Evolutionary conservation across 2,113 vertebrate genomes (phyloP), one percentile per base, ranked within the genome.

Genomic region (Aegithalos caudatus): DNA sequence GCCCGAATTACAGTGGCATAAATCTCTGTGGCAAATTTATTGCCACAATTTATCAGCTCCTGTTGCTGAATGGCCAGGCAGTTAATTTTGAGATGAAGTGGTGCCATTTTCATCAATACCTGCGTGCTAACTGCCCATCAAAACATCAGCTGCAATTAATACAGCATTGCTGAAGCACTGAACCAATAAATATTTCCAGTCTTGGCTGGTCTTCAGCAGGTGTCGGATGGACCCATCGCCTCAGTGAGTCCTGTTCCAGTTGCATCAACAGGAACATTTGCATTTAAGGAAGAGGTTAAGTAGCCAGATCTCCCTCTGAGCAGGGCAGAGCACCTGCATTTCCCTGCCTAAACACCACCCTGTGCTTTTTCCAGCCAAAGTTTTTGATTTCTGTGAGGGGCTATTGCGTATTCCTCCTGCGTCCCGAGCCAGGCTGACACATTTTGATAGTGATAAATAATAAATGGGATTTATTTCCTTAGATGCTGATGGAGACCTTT

Each of bases 51-150:
- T 97, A 98, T 98, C 98, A 98, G 93, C 95, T 97, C 93, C 81
- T 92, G 79, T 90, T 97, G 95, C 95, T 96, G 97, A 98, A 97
- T 95, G 94, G 96, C 97, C 96, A 97, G 95, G 97, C 83, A 97
- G 98, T 98, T 98, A 98, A 98, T 98, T 98, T 97, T 96, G 95
- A 97, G 98, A 97, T 96, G 97, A 98, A 98, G 97, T 95, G 96
- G 92, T 95, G 97, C 96, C 98, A 96, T 98, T 98, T 98, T 98
- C 97, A 98, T 98, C 98, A 98, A 98, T 98, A 97, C 96, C 94
- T 91, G 58, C 78, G 87, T 66, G 82, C 97, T 97, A 98, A 98
- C 96, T 97, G 97, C 97, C 98, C 97, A 98, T 97, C 97, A 97
- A 96, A 98, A 97, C 96, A 96, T 90, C 91, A 53, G 81, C 93